phyloP scores from a whole-genome alignment of 2,797 vertebrate genomes.

The Intellagama lesueurii region DNA sequence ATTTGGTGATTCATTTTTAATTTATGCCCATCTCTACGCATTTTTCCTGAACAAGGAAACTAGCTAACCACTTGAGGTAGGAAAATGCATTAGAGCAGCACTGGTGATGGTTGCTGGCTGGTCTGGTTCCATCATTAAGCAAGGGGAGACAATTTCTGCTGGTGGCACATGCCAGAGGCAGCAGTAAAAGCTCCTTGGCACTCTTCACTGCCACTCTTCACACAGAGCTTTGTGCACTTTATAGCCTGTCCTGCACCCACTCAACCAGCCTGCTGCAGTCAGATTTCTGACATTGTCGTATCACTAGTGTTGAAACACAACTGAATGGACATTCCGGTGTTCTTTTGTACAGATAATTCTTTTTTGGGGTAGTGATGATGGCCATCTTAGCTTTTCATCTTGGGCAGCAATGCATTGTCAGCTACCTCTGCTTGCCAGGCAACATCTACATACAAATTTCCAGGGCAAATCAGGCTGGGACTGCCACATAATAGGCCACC shows the following conservation, averaged over 20 bases:
- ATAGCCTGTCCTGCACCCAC: not conserved
- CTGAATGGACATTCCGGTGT: not conserved
- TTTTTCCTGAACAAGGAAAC: not conserved
- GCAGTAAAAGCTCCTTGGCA: not conserved
- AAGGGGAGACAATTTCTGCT: not conserved
- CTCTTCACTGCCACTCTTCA: not conserved
- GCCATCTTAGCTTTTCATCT: not conserved
- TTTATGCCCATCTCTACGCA: not conserved
- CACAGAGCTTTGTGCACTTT: not conserved
- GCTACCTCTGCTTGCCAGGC: not conserved
- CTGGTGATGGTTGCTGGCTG: not conserved
- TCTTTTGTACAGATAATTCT: not conserved
- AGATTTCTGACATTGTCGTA: not conserved
- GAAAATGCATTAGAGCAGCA: not conserved
- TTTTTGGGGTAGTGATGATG: not conserved
- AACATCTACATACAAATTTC: not conserved
- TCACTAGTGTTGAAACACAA: not conserved
- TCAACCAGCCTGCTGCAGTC: not conserved
- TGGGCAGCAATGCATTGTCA: not conserved
- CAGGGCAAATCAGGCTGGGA: not conserved
- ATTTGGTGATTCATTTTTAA: too few relatives aligned
- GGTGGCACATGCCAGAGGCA: not conserved
- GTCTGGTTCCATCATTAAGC: not conserved
- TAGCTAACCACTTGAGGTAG: not conserved
- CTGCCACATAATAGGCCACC: too few relatives aligned